A percentile compares a stretch with the other conserved stretches of the same genome.
Evolutionary conservation across 2,888 invertebrate species (phyloP).

Genomic region (Hirudinaria manillensis): DNA sequence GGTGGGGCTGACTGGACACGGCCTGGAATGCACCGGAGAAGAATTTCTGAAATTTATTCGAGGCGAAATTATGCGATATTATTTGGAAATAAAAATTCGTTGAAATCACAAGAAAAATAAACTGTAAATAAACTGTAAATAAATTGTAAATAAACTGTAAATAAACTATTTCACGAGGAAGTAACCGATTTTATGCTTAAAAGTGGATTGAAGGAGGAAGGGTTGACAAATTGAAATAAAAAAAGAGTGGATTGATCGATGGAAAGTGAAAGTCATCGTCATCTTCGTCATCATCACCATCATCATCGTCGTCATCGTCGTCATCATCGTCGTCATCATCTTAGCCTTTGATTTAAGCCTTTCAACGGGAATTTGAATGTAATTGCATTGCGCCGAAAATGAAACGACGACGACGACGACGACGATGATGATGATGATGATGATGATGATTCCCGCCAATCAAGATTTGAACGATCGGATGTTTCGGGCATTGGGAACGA

Average conservation of each 20-base stretch:
- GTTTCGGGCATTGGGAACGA: too few relatives aligned
- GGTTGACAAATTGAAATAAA: not conserved
- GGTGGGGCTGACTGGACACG: not conserved
- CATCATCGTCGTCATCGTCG: constrained; percentile 14
- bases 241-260: not conserved
- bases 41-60: constrained; percentile 1
- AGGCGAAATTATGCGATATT: not conserved
- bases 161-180: too few relatives aligned
- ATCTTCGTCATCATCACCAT: not conserved
- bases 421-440: constrained; percentile 30
- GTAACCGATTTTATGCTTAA: too few relatives aligned
- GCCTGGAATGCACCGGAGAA: not conserved
- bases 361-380: too few relatives aligned
- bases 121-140: too few relatives aligned
- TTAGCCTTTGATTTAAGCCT: too few relatives aligned
- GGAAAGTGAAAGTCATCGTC: not conserved
- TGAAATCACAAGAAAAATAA: not conserved
- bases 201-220: not conserved
- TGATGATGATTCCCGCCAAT: constrained; percentile 25
- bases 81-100: too few relatives aligned
- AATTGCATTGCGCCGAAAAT: constrained; percentile 22
- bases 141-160: too few relatives aligned
- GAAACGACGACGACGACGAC: constrained; percentile 22
- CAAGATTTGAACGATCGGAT: too few relatives aligned
- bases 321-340: too few relatives aligned